Base-by-base conservation (phyloP, 2,797 vertebrate species). In the Periparus ater region DNA sequence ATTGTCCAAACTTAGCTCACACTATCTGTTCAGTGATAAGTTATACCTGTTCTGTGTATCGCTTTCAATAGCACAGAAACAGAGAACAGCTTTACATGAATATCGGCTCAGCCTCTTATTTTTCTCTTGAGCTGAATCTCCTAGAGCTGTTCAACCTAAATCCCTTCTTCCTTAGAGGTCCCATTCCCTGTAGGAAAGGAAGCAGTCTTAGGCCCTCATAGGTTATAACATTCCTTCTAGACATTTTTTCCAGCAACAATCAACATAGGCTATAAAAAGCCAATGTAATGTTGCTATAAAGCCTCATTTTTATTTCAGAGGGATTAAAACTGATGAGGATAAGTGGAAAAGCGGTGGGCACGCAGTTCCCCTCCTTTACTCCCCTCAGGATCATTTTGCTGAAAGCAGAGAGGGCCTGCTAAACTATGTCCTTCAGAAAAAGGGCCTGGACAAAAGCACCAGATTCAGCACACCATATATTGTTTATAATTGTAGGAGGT, bases 1-100 rank as follows among this genome's bases (percentile, higher is more conserved):
- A 34, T 65, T 93, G 65, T 89, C 75, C 54, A 92, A 80, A 87
- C 29, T 63, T 45, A 74, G 36, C n/a, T 87, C 57, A 44, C 2
- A 1, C 16, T 88, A 13, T 63, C 62, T 57, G 19, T 44, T 85
- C 32, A 51, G 44, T 44, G 66, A 71, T 74, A 60, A 82, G 32
- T 36, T 82, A 14, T 14, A 57, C 68, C 9, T 85, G 3, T 54
- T 66, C 71, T 58, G 11, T 45, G 48, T 53, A 18, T 74, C 27
- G 6, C 45, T 76, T 92, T 85, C 75, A 73, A 7, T 7, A 82
- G 36, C 36, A 91, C 13, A 91, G 73, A 88, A 91, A 72, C 1
- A 12, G 94, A 91, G 71, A 89, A 26, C 6, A 51, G 36, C n/a
- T 38, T 76, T 72, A 54, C 30, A 47, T 34, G 38, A 78, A 55